Base-by-base conservation (phyloP, 2,888 invertebrate species). In the Pachliopta kotzebuea region DNA sequence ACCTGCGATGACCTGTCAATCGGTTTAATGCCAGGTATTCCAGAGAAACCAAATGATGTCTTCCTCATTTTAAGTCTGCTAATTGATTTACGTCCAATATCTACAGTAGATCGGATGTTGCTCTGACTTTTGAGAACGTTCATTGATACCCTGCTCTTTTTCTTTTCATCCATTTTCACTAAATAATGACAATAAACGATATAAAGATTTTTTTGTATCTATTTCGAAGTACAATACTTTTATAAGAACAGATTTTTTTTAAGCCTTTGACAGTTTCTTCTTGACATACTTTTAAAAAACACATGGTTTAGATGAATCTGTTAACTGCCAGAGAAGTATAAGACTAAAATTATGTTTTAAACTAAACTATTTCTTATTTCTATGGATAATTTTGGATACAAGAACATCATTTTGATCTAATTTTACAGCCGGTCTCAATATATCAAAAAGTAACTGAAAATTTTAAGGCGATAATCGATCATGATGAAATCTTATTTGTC, bases 1-100 rank as follows among this genome's bases (percentile, higher is more conserved):
- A 86, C 86, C 78, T 83, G 82, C 6, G 89, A 88, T 21, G 80
- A 75, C 62, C 83, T 79, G 58, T 86, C 85, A 1, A 79, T 62
- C 0, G 81, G 79, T 56, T 78, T 78, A 42, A 90, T 74, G 0
- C 88, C 86, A 17, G 85, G 72, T 0, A 88, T 76, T 11, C 79
- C 77, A 17, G 73, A 9, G 45, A 86, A 90, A 0, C 90, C 90
- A 67, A 72, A 88, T 0, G 89, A 88, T 0, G 65, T 69, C 63
- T 66, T 79, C 4, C 89, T 74, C n/a, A 86, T 37, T 60, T 66
- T 82, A 55, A 87, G 14, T 20, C 89, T 76, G 31, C 89, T 88
- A 63, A 79, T 69, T 0, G 85, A 83, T 66, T 72, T 81, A 0
- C 24, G 57, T 0, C 70, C 72, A 4, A 81, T 52, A 4, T 63